A percentile compares a stretch with the other conserved stretches of the same genome.
Conservation (phyloP, 2,888 invertebrate genomes). For the Adelognathus sp. region DNA sequence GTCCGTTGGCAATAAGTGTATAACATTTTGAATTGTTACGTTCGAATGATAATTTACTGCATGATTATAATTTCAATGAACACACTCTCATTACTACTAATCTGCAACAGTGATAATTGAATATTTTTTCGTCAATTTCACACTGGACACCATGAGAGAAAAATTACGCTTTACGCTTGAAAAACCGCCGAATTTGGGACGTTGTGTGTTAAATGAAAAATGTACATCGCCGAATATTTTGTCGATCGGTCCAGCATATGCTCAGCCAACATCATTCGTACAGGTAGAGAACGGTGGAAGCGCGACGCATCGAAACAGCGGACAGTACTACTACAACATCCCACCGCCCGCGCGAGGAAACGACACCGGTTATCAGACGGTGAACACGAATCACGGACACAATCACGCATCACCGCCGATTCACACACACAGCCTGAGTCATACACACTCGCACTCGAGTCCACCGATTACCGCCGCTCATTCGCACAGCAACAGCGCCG, state of each 20-base stretch:
- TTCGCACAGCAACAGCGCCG: slow-evolving; percentile 78
- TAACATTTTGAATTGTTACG: too few relatives aligned
- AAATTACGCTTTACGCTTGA: neutral
- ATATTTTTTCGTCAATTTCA: too few relatives aligned
- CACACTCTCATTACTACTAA: too few relatives aligned
- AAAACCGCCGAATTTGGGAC: too few relatives aligned
- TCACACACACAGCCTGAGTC: slow-evolving; percentile 78
- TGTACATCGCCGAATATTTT: slow-evolving; percentile 42
- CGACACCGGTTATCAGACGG: slow-evolving; percentile 67
- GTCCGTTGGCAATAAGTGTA: too few relatives aligned
- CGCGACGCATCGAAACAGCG: slow-evolving; percentile 81
- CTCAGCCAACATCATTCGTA: slow-evolving; percentile 57
- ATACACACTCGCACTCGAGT: slow-evolving; percentile 76
- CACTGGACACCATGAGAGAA: too few relatives aligned
- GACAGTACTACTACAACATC: slow-evolving; percentile 83
- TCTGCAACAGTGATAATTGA: too few relatives aligned
- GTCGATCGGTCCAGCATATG: slow-evolving; percentile 54
- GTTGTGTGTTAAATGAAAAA: slow-evolving; percentile 12
- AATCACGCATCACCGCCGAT: slow-evolving; percentile 70
- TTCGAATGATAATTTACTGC: too few relatives aligned
- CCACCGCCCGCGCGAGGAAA: slow-evolving; percentile 76
- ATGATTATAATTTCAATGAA: too few relatives aligned
- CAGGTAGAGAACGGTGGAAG: slow-evolving; percentile 82
- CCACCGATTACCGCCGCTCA: slow-evolving; percentile 77
- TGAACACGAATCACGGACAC: slow-evolving; percentile 76